phyloP scores from a whole-genome alignment of 1,140 invertebrate species.

The Caenorhabditis briggsae region DNA sequence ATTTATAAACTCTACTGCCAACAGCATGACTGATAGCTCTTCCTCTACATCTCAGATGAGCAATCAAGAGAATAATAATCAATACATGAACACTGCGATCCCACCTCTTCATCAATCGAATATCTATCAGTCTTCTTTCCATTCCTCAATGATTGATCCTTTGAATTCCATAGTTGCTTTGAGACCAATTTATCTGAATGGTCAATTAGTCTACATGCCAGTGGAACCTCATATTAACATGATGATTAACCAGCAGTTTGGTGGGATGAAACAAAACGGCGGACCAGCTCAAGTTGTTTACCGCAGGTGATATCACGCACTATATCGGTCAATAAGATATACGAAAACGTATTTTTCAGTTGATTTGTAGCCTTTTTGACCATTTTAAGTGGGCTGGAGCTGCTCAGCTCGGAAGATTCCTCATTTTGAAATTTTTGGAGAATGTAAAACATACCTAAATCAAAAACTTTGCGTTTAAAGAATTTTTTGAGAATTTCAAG shows the following conservation, averaged over 20 bases:
- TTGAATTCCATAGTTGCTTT: constrained; percentile 57
- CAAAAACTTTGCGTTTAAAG: too few relatives aligned
- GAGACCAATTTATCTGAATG: constrained; percentile 51
- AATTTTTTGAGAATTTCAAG: too few relatives aligned
- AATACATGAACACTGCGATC: neutral
- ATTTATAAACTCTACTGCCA: neutral
- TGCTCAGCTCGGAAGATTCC: too few relatives aligned
- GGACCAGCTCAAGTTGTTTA: neutral
- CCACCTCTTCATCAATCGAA: constrained; percentile 25
- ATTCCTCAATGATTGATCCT: constrained; percentile 59
- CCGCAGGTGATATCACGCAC: too few relatives aligned
- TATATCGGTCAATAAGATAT: too few relatives aligned
- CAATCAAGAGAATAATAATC: constrained; percentile 43
- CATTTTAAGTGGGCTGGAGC: too few relatives aligned
- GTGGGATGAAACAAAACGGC: neutral
- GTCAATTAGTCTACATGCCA: constrained; percentile 54
- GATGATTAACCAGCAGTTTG: constrained; percentile 61
- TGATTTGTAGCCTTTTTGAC: too few relatives aligned
- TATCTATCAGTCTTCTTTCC: constrained; percentile 45
- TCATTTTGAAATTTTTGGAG: too few relatives aligned
- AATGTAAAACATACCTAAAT: too few relatives aligned
- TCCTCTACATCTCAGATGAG: neutral
- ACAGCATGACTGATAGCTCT: constrained; percentile 23
- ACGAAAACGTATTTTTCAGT: too few relatives aligned
- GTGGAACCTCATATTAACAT: constrained; percentile 61